Conservation (phyloP, 1,140 invertebrate species). For the Pomacea maculata region DNA sequence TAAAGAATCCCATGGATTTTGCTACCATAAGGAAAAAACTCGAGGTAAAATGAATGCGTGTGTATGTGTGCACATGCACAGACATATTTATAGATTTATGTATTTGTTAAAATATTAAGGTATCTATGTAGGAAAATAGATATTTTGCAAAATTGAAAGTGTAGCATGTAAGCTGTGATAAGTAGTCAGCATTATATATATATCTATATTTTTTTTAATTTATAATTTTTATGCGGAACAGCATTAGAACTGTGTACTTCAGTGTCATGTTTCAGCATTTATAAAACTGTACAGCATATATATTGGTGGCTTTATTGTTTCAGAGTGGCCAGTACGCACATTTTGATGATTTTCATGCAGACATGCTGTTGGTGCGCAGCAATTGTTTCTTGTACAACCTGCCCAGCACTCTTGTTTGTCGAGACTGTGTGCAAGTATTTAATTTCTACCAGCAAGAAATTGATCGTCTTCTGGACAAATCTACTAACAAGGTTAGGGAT, state of each 20-base stretch:
- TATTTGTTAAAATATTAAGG: too few relatives aligned
- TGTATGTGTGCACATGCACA: too few relatives aligned
- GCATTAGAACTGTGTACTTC: too few relatives aligned
- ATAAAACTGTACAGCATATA: too few relatives aligned
- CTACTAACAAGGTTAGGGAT: constrained; percentile 45
- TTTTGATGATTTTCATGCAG: constrained; percentile 61
- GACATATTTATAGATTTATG: too few relatives aligned
- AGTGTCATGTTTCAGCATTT: too few relatives aligned
- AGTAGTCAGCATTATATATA: too few relatives aligned
- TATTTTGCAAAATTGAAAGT: too few relatives aligned
- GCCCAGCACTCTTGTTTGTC: constrained; percentile 54
- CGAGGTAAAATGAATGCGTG: constrained; percentile 44
- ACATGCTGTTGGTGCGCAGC: constrained; percentile 61
- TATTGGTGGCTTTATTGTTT: constrained; percentile 1
- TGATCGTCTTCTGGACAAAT: constrained; percentile 56
- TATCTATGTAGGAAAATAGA: too few relatives aligned
- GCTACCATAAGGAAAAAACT: constrained; percentile 62
- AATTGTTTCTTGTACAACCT: constrained; percentile 65
- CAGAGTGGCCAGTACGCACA: constrained; percentile 51
- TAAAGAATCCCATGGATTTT: constrained; percentile 64
- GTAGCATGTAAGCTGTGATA: too few relatives aligned
- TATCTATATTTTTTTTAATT: too few relatives aligned
- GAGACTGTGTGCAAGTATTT: constrained; percentile 65
- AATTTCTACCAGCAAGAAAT: constrained; percentile 59
- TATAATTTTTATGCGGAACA: too few relatives aligned